These are phyloP conservation scores for Drosophila prolongata DNA, from an alignment of 2,888 invertebrate genomes.

Conservation along the genomic window DNA sequence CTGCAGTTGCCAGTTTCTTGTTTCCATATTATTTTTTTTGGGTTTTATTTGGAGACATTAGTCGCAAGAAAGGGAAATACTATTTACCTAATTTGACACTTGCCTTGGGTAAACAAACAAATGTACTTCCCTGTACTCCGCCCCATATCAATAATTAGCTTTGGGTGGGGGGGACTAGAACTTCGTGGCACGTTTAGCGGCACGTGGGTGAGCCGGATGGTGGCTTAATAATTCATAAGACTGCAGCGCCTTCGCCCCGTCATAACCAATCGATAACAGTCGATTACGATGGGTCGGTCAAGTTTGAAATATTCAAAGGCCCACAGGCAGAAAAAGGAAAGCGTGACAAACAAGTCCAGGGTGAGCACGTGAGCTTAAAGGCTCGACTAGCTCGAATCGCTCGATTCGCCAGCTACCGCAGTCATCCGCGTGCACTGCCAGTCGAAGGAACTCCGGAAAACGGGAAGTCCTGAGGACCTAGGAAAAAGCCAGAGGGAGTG, in stretches of 20 bases:
- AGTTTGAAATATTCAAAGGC: conserved; percentile 69
- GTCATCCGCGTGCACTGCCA: conserved; percentile 43
- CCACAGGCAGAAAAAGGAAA: conserved; percentile 22
- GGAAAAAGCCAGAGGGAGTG: conserved; percentile 2
- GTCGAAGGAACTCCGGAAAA: conserved; percentile 54
- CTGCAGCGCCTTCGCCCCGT: conserved; percentile 37
- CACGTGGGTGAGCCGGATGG: conserved; percentile 28
- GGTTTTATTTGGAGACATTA: conserved; percentile 40
- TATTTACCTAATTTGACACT: conserved; percentile 70
- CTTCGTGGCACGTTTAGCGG: conserved; percentile 29
- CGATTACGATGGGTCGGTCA: conserved; percentile 68
- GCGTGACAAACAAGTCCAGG: conserved; percentile 51
- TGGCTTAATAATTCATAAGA: conserved; percentile 66
- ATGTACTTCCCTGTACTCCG: conserved; percentile 12
- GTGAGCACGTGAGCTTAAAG: conserved; percentile 57
- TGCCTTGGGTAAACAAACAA: conserved; percentile 23
- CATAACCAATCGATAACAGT: conserved; percentile 69
- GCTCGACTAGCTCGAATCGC: conserved; percentile 18
- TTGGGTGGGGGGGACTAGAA: neutral
- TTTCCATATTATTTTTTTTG: neutral
- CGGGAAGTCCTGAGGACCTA: conserved; percentile 1
- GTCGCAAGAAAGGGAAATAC: conserved; percentile 26
- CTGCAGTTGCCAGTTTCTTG: conserved; percentile 51
- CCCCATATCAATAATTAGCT: conserved; percentile 51
- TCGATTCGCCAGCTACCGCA: conserved; percentile 43